Evolutionary conservation across 2,113 vertebrate genomes (phyloP), one percentile per base, ranked within the genome.

Genomic region (Bambusicola thoracicus): DNA sequence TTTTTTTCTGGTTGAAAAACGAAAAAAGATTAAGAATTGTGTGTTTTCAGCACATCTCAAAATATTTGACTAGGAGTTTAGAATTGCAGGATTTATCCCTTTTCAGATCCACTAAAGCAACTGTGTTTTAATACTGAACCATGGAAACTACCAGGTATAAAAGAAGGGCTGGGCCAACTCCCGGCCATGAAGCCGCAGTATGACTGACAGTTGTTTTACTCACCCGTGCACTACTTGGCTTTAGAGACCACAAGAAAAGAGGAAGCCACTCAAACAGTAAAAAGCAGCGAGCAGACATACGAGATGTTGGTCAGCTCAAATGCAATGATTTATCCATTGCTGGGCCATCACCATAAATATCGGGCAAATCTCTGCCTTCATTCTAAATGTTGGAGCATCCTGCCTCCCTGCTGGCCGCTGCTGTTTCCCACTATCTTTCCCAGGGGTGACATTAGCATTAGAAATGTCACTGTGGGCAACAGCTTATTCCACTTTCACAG

Each of bases 401-500:
- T 4, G 0, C 30, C 19, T 67, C 40, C 56, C 46, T 56, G 43
- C 36, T 0, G 1, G 48, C 20, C 1, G 2, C 38, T 77, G 78
- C 72, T 59, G 15, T 85, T 94, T 55, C 63, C 67, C 3, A 1
- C 59, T 65, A 13, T 72, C 63, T 44, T 75, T 74, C 94, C 76
- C 93, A 63, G 32, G 76, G 88, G 85, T 41, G 56, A 34, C 14
- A 62, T 74, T 36, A 93, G 82, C 85, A 43, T 81, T 67, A 63
- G 87, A 83, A 51, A 68, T 51, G 82, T 75, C 92, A 88, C 80
- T 13, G 80, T 65, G 65, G 88, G 65, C 3, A 3, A 90, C 85
- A 90, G 85, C 68, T 92, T 48, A 87, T 91, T 85, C 81, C 81
- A 76, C 87, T 87, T 82, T 10, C 41, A 36, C 49, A 15, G 75